phyloP scores from a whole-genome alignment of 2,888 invertebrate genomes.

The Ennomos erosarius region DNA sequence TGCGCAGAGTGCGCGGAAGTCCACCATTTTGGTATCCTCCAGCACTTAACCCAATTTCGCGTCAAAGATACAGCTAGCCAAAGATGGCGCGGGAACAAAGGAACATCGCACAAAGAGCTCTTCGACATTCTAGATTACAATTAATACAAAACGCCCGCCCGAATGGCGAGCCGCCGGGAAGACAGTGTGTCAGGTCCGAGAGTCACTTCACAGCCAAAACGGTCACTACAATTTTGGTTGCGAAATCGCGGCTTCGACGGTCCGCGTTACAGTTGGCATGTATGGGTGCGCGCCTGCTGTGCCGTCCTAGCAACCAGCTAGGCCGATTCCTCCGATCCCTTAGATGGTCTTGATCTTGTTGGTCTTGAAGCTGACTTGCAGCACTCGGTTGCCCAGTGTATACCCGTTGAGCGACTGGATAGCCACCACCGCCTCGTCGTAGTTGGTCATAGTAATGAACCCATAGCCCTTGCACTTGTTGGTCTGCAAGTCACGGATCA shows the following conservation, averaged over 20 bases:
- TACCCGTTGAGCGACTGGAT: constrained; percentile 97
- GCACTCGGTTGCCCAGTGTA: constrained; percentile 94
- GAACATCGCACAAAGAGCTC: constrained; percentile 70
- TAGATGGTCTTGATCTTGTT: constrained; percentile 91
- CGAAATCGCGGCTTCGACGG: constrained; percentile 30
- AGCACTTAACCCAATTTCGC: constrained; percentile 78
- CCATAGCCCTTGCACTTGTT: constrained; percentile 98
- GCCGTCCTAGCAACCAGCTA: constrained; percentile 82
- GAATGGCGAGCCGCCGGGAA: constrained; percentile 49
- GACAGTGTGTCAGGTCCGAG: constrained; percentile 48
- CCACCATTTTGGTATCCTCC: constrained; percentile 78
- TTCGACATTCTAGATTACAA: constrained; percentile 67
- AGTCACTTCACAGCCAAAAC: constrained; percentile 40
- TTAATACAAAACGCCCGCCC: constrained; percentile 66
- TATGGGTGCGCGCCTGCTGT: constrained; percentile 83
- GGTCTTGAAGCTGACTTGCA: constrained; percentile 97
- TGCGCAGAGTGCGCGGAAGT: constrained; percentile 60
- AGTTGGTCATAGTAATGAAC: constrained; percentile 97
- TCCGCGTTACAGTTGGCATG: constrained; percentile 53
- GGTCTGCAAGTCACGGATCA: constrained; percentile 95
- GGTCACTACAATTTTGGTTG: constrained; percentile 36
- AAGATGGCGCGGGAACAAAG: constrained; percentile 41
- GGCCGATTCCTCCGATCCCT: constrained; percentile 74
- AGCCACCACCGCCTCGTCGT: constrained; percentile 96
- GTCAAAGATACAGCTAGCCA: constrained; percentile 22